These are phyloP conservation scores for Ictalurus furcatus DNA, from an alignment of 2,113 vertebrate species.

Conservation along the genomic window DNA sequence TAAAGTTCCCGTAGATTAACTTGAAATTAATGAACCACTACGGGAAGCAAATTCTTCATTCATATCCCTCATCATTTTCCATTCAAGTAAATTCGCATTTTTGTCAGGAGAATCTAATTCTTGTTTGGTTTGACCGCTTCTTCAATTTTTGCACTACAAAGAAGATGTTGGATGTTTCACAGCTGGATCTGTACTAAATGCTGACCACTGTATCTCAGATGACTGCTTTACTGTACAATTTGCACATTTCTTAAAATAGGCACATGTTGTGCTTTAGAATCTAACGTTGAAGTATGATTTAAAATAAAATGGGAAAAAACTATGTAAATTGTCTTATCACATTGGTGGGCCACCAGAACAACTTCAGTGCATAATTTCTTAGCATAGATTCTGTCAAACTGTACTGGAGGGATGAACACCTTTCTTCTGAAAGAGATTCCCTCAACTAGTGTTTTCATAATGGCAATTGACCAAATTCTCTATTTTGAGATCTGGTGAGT, in stretches of 20 bases:
- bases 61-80: background rate
- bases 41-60: background rate
- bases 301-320: too few species aligned
- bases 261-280: background rate
- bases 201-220: background rate
- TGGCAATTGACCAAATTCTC: background rate
- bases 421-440: background rate
- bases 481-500: background rate
- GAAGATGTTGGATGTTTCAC: background rate
- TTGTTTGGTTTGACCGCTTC: slow-evolving; percentile 15
- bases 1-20: background rate
- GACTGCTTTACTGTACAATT: background rate
- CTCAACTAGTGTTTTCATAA: background rate
- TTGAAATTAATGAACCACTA: background rate
- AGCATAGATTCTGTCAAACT: background rate
- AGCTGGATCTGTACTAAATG: background rate
- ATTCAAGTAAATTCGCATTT: background rate
- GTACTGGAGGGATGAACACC: background rate
- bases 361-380: background rate
- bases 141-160: background rate
- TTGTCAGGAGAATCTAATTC: background rate
- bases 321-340: background rate
- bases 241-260: background rate
- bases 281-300: background rate
- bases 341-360: background rate